Evolutionary conservation across 2,888 invertebrate species (phyloP), one percentile per base, ranked within the genome.

Genomic region (Keiferia lycopersicella): DNA sequence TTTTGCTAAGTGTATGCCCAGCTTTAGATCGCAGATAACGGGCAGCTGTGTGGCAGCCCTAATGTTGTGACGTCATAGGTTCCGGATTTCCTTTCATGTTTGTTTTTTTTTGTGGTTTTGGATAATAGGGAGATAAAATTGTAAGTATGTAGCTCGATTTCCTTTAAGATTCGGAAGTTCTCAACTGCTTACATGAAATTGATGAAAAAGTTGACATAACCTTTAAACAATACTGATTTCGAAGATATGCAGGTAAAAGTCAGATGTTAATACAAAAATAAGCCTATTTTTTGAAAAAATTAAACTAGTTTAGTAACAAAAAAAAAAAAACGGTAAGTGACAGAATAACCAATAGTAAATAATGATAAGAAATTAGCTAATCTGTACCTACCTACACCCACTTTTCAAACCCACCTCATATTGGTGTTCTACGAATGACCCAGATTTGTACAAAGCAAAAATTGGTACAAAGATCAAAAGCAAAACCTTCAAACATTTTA

Each of bases 21-120:
- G 90, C 86, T 91, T 91, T 84, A 90, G 91, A 91, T 90, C 76
- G 79, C 70, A 72, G 90, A 91, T 91, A 90, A 81, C 73, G 73
- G 84, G 75, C 91, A 91, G 91, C 85, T 91, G 90, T 82, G 78
- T 76, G 78, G 75, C 73, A 68, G 76, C 71, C 79, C 79, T 83
- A 73, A 77, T 74, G 66, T 68, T 67, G 71, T 81, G 82, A 84
- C 82, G 80, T 83, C 79, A 80, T 68, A 69, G 70, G 68, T 65
- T 63, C 69, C 71, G 71, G 71, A 73, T 64, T 61, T 50, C 61
- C 59, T 64, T 64, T 64, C 50, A 61, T 61, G 60, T 64, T 12
- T 56, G 10, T 34, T 61, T 64, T 34, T 61, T 64, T 66, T 59
- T 66, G 61, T 62, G 64, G 66, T 62, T 66, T 60, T 12, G 38